These are phyloP conservation scores for Limnephilus lunatus DNA, from an alignment of 2,888 invertebrate species.

Conservation along the genomic window DNA sequence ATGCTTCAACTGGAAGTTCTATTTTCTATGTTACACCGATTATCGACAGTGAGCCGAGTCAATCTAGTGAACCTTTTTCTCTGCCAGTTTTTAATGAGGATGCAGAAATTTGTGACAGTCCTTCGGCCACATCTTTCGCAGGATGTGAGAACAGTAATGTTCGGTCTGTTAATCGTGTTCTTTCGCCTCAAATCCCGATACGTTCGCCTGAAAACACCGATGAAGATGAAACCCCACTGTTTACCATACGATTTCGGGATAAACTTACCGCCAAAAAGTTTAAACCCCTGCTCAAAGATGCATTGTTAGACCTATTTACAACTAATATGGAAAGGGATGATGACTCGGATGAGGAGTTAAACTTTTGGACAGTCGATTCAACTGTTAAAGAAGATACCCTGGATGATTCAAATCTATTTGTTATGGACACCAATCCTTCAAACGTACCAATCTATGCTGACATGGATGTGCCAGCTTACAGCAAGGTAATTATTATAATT, in stretches of 20 bases:
- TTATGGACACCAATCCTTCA: slow-evolving; percentile 74
- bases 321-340: slow-evolving; percentile 66
- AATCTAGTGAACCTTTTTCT: slow-evolving; percentile 41
- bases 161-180: slow-evolving; percentile 68
- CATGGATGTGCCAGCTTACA: slow-evolving; percentile 71
- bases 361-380: slow-evolving; percentile 73
- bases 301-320: neutral
- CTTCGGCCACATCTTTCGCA: slow-evolving; percentile 39
- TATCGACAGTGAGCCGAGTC: neutral
- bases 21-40: neutral
- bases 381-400: slow-evolving; percentile 72
- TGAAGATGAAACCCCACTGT: slow-evolving; percentile 73
- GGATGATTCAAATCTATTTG: slow-evolving; percentile 71
- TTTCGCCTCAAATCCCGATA: slow-evolving; percentile 71
- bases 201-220: slow-evolving; percentile 72
- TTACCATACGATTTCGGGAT: slow-evolving; percentile 75
- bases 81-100: slow-evolving; percentile 35
- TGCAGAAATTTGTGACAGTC: slow-evolving; percentile 33
- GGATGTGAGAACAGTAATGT: slow-evolving; percentile 54
- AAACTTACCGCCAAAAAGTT: slow-evolving; percentile 73
- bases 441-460: slow-evolving; percentile 67
- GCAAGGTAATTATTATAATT: slow-evolving; percentile 70
- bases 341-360: slow-evolving; percentile 73
- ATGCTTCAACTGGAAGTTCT: neutral
- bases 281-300: slow-evolving; percentile 68